A percentile compares a stretch with the other conserved stretches of the same genome.
These are phyloP conservation scores for Riparia riparia DNA, from an alignment of 2,113 vertebrate genomes.

Conservation along the genomic window DNA sequence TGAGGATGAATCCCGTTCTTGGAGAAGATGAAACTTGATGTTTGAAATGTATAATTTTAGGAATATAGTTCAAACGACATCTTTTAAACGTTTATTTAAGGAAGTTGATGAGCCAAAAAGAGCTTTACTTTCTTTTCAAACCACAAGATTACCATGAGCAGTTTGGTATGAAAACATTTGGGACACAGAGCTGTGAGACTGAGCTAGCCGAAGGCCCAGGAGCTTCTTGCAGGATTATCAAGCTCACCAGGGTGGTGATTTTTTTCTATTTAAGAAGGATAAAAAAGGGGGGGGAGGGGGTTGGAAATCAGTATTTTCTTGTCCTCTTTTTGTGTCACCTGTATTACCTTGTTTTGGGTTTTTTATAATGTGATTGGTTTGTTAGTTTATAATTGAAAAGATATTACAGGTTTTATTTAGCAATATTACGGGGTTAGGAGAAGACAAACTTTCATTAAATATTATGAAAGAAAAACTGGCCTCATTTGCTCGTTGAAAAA, in stretches of 20 bases:
- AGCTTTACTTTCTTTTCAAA: slow-evolving; percentile 78
- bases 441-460: slow-evolving; percentile 79
- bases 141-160: slow-evolving; percentile 68
- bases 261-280: slow-evolving; percentile 64
- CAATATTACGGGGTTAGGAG: slow-evolving; percentile 62
- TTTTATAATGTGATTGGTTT: slow-evolving; percentile 75
- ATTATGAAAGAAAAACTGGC: slow-evolving; percentile 71
- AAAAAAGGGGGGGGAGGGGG: not conserved
- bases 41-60: slow-evolving; percentile 78
- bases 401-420: slow-evolving; percentile 80
- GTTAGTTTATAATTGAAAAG: slow-evolving; percentile 76
- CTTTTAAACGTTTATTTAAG: slow-evolving; percentile 84
- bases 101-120: slow-evolving; percentile 83
- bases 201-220: slow-evolving; percentile 78
- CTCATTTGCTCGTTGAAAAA: slow-evolving; percentile 77
- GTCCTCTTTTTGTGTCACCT: slow-evolving; percentile 77
- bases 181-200: slow-evolving; percentile 70
- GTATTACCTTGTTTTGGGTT: slow-evolving; percentile 69
- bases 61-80: slow-evolving; percentile 77
- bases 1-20: slow-evolving; percentile 94
- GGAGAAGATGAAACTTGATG: slow-evolving; percentile 91
- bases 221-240: slow-evolving; percentile 62
- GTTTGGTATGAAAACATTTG: slow-evolving; percentile 71
- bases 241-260: slow-evolving; percentile 62
- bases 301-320: slow-evolving; percentile 66